phyloP scores from a whole-genome alignment of 2,888 invertebrate genomes.

The Eledona agricola region DNA sequence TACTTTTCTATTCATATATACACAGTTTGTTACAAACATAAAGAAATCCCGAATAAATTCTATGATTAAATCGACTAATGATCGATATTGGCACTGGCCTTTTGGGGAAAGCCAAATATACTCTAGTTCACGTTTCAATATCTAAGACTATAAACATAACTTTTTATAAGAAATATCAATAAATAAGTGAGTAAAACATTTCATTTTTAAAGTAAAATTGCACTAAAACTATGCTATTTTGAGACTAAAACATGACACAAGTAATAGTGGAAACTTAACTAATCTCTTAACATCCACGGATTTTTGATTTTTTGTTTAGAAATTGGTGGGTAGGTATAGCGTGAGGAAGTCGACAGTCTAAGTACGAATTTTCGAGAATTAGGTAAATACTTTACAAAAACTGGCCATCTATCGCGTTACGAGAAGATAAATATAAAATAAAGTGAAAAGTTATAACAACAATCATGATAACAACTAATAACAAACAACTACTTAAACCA shows the following conservation, averaged over 20 bases:
- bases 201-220: slow-evolving; percentile 45
- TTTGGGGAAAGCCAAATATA: slow-evolving; percentile 43
- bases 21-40: slow-evolving; percentile 56
- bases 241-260: slow-evolving; percentile 29
- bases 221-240: slow-evolving; percentile 46
- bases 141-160: slow-evolving; percentile 42
- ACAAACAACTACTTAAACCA: slow-evolving; percentile 56
- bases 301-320: slow-evolving; percentile 24
- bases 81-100: slow-evolving; percentile 53
- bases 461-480: slow-evolving; percentile 53
- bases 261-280: slow-evolving; percentile 25
- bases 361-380: slow-evolving; percentile 38
- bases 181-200: slow-evolving; percentile 40
- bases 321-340: slow-evolving; percentile 1
- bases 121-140: slow-evolving; percentile 40
- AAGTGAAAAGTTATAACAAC: slow-evolving; percentile 44
- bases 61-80: slow-evolving; percentile 41
- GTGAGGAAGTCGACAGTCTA: slow-evolving; percentile 18
- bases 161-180: slow-evolving; percentile 42
- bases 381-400: slow-evolving; percentile 48
- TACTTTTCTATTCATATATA: slow-evolving; percentile 55
- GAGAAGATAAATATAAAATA: slow-evolving; percentile 47
- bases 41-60: slow-evolving; percentile 47
- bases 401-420: slow-evolving; percentile 47
- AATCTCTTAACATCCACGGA: slow-evolving; percentile 24